Evolutionary conservation across 2,888 invertebrate species (phyloP).

Genomic region (Bellardia pandia): DNA sequence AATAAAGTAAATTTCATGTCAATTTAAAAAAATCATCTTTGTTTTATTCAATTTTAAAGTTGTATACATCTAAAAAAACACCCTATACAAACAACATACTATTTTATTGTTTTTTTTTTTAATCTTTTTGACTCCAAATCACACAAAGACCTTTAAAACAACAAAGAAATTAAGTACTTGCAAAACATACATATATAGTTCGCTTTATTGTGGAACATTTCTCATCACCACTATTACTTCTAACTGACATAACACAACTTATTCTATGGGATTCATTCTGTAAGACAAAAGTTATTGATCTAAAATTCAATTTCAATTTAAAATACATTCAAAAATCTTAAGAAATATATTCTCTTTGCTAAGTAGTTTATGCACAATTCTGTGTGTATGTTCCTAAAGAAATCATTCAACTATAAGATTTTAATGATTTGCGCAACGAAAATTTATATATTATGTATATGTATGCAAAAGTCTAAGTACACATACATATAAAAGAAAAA

Average conservation of each 20-base stretch:
- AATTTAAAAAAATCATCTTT: no score
- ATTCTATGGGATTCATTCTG: not conserved
- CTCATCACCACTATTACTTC: not conserved
- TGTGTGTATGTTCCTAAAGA: conserved; percentile 25
- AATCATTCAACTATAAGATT: conserved; percentile 62
- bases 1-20: no score
- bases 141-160: not conserved
- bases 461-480: conserved; percentile 26
- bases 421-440: conserved; percentile 61
- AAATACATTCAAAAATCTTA: conserved; percentile 18
- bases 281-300: conserved; percentile 47
- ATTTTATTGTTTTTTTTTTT: not conserved
- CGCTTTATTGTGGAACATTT: not conserved
- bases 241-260: conserved; percentile 12
- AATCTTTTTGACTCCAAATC: not conserved
- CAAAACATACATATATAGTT: no score
- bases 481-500: not conserved
- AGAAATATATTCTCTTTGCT: conserved; percentile 28
- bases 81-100: no score
- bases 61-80: no score
- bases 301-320: conserved; percentile 26
- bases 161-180: not conserved
- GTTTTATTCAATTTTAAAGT: no score
- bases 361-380: not conserved
- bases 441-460: conserved; percentile 13